Evolutionary conservation across 2,888 invertebrate species (phyloP).

Genomic region (Eristalis arbustorum): DNA sequence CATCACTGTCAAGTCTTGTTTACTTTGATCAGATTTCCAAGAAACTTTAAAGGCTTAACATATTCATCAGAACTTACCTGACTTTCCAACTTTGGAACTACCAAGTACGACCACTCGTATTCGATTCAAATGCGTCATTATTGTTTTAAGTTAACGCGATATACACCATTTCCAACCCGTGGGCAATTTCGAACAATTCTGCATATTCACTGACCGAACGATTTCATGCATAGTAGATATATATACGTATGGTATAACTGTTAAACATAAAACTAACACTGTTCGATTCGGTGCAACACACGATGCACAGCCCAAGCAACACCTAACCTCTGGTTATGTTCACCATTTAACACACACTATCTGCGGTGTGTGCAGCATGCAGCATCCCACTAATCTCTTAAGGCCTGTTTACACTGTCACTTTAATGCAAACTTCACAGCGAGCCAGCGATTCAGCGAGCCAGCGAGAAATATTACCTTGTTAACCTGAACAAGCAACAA

Average conservation of each 20-base stretch:
- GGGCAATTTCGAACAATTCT: conserved; percentile 32
- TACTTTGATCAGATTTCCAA: too few species aligned
- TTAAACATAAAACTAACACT: neutral
- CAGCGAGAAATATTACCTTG: conserved; percentile 58
- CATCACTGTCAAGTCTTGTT: too few species aligned
- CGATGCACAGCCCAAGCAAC: neutral
- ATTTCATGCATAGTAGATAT: conserved; percentile 1
- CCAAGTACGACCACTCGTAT: conserved; percentile 90
- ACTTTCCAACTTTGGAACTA: conserved; percentile 88
- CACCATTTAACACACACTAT: conserved; percentile 38
- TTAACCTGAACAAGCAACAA: conserved; percentile 64
- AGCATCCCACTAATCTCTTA: conserved; percentile 48
- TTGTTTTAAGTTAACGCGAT: conserved; percentile 58
- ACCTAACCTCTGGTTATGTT: conserved; percentile 26
- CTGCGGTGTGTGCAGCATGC: neutral
- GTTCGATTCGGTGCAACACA: neutral
- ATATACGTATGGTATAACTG: neutral
- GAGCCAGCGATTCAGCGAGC: conserved; percentile 31
- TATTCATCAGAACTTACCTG: conserved; percentile 83
- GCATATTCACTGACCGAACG: conserved; percentile 16
- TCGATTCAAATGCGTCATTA: conserved; percentile 89
- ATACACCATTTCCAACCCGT: conserved; percentile 47
- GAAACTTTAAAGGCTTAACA: too few species aligned
- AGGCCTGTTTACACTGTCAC: conserved; percentile 56
- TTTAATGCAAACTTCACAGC: conserved; percentile 48